Base-by-base conservation (phyloP, 2,888 invertebrate genomes). In the Hirtodrosophila cameraria region DNA sequence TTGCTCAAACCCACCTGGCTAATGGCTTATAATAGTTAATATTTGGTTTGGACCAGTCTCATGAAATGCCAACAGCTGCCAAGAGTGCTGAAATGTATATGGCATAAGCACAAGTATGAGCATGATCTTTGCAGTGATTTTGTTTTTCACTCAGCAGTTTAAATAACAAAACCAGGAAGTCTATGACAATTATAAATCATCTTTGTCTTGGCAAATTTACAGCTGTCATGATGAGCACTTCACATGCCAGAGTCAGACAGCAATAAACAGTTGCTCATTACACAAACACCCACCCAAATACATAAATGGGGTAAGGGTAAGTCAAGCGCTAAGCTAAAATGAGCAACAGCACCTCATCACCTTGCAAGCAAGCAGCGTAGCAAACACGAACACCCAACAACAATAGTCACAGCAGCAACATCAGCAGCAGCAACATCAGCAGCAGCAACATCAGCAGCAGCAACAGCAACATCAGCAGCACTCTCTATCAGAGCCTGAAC, bases 151-250 rank as follows among this genome's bases (percentile, higher is more conserved):
- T 59, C 46, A 43, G 41, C 49, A 55, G 66, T 58, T 75, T 50
- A 39, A 66, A 60, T 70, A 81, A 62, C 50, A 63, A 55, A 82
- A 81, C 85, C 79, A 80, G 79, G 79, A 80, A 80, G 85, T 80
- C 75, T 73, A 84, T 70, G 79, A 80, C 79, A 80, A 84, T 80
- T 80, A 84, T 81, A 80, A 80, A 84, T 84, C 79, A 80, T 80
- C 79, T 69, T 72, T 67, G 81, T 54, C 79, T 69, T 53, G 61
- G 79, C 62, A 53, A 75, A 84, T 76, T 80, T 54, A 62, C 66
- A 62, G 69, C 82, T 75, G 79, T 80, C 79, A 80, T 81, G 85
- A 78, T 82, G 79, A 73, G 79, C 64, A 69, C 65, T 69, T 59
- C 79, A 82, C 66, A 78, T 75, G 75, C 66, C 77, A 80, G 36